A percentile compares a stretch with the other conserved stretches of the same genome.
Conservation (phyloP, 2,888 invertebrate species). For the Sericinus montela region DNA sequence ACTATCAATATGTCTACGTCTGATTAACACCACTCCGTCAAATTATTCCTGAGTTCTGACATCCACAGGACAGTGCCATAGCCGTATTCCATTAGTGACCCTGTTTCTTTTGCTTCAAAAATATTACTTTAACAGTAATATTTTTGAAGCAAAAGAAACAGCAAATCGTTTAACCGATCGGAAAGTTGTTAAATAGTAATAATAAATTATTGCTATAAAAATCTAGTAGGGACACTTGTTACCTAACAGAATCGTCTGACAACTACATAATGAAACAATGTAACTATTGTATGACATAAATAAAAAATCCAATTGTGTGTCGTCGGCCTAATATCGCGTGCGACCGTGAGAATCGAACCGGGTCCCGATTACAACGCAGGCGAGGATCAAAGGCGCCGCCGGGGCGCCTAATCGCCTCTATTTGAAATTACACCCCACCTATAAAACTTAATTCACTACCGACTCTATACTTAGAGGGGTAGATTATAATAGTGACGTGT, state of each 20-base stretch:
- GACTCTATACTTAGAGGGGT: constrained; percentile 21
- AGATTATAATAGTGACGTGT: constrained; percentile 9
- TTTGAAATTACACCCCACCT: constrained; percentile 44
- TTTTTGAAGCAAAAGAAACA: too few species aligned
- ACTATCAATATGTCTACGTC: too few species aligned
- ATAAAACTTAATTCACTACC: constrained; percentile 29
- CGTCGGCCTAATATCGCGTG: constrained; percentile 13
- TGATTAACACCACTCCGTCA: too few species aligned
- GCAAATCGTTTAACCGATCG: too few species aligned
- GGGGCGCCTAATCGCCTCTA: constrained; percentile 46
- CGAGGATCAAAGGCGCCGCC: constrained; percentile 47
- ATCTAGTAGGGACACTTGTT: background rate
- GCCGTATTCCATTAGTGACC: too few species aligned
- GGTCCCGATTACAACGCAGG: constrained; percentile 38
- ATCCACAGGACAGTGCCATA: too few species aligned
- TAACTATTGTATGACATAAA: background rate
- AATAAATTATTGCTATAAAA: background rate
- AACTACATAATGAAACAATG: background rate
- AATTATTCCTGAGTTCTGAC: too few species aligned
- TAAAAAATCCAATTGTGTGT: constrained; percentile 3
- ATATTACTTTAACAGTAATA: too few species aligned
- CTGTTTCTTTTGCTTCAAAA: too few species aligned
- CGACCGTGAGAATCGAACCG: constrained; percentile 33
- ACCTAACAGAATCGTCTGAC: background rate
- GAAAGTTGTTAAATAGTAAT: too few species aligned